phyloP scores from a whole-genome alignment of 2,888 invertebrate genomes.

The Folsomia candida region DNA sequence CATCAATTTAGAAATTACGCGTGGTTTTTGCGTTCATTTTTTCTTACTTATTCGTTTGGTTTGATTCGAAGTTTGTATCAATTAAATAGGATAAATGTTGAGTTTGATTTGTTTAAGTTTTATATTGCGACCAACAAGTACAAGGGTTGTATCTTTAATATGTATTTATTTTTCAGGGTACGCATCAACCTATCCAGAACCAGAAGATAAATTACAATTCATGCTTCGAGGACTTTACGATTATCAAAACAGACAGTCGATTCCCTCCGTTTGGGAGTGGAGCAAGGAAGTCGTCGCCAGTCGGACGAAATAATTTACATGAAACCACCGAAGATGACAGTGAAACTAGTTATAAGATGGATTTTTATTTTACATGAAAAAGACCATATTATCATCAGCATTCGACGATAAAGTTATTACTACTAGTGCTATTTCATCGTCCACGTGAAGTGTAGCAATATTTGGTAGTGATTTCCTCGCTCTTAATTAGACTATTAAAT shows the following conservation, averaged over 20 bases:
- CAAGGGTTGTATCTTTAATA: too few relatives aligned
- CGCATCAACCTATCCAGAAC: slow-evolving; percentile 74
- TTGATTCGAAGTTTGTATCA: background rate
- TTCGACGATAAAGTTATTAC: too few relatives aligned
- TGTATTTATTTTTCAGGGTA: slow-evolving; percentile 62
- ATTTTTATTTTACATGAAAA: too few relatives aligned
- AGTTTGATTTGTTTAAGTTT: too few relatives aligned
- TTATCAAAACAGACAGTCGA: slow-evolving; percentile 59
- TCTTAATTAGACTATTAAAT: background rate
- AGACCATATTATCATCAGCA: too few relatives aligned
- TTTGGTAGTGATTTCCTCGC: background rate
- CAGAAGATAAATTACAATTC: slow-evolving; percentile 68
- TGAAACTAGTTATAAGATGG: too few relatives aligned
- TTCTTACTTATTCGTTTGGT: background rate
- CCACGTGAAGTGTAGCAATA: too few relatives aligned
- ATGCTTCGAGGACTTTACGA: slow-evolving; percentile 80
- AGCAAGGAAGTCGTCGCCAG: background rate
- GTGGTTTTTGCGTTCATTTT: background rate
- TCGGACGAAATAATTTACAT: too few relatives aligned
- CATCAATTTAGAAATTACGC: background rate
- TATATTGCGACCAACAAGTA: too few relatives aligned
- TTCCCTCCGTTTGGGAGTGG: slow-evolving; percentile 29
- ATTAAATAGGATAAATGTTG: too few relatives aligned
- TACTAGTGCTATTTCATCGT: too few relatives aligned
- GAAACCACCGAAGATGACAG: too few relatives aligned